phyloP scores from a whole-genome alignment of 2,113 vertebrate genomes.

The Bubo bubo region DNA sequence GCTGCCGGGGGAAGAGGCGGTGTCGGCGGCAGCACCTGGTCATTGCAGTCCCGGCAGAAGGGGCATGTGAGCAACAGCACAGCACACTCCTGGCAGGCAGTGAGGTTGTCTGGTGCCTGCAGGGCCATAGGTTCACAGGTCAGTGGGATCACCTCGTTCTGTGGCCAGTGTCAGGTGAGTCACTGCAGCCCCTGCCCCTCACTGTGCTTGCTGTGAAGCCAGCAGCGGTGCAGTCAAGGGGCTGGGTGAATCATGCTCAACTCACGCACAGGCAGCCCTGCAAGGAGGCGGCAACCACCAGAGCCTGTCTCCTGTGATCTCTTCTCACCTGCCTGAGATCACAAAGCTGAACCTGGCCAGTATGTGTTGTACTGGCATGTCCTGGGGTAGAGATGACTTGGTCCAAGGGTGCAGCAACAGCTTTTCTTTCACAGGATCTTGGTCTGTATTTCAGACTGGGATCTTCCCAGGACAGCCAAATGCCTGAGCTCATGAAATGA shows the following conservation, averaged over 20 bases:
- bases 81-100: not conserved
- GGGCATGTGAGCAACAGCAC: not conserved
- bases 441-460: not conserved
- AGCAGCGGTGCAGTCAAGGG: not conserved
- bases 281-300: accelerated
- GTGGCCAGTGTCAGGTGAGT: accelerated
- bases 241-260: not conserved
- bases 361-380: not conserved
- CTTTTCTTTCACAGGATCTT: not conserved
- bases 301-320: not conserved
- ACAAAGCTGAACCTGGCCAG: not conserved
- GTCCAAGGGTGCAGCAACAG: not conserved
- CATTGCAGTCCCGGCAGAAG: accelerated
- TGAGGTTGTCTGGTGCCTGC: accelerated
- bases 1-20: not conserved
- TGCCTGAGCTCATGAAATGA: not conserved
- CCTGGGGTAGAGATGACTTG: not conserved
- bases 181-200: not conserved
- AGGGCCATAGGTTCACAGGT: accelerated
- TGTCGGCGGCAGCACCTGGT: not conserved
- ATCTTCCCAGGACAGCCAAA: not conserved
- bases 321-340: not conserved
- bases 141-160: not conserved
- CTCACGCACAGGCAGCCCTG: not conserved
- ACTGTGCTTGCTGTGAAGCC: accelerated